Conservation (phyloP, 2,113 vertebrate species). For the Megalops atlanticus region DNA sequence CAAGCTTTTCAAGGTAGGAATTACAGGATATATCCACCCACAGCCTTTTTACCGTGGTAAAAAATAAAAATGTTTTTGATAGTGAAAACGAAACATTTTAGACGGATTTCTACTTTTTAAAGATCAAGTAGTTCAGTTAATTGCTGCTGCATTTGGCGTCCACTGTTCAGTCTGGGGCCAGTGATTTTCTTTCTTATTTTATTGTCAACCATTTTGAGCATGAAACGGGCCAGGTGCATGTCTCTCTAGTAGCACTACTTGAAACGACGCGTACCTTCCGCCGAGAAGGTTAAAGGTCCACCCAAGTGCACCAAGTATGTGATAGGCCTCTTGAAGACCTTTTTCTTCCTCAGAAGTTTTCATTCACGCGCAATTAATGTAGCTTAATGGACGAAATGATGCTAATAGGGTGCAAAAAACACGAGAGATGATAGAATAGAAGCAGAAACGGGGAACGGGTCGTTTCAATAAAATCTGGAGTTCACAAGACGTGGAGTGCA, state of each 20-base stretch:
- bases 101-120: neutral
- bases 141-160: neutral
- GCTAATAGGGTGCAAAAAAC: conserved; percentile 73
- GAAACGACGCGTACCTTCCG: conserved; percentile 67
- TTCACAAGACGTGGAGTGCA: neutral
- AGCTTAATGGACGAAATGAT: conserved; percentile 79
- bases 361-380: conserved; percentile 81
- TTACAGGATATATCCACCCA: neutral
- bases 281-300: conserved; percentile 80
- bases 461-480: neutral
- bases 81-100: neutral
- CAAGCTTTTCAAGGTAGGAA: neutral
- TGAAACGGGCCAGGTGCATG: conserved; percentile 72
- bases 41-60: neutral
- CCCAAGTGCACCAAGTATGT: conserved; percentile 79
- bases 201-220: conserved; percentile 58
- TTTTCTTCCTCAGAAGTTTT: conserved; percentile 76
- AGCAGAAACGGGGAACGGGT: neutral
- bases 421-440: conserved; percentile 33
- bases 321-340: conserved; percentile 77
- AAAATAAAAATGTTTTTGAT: neutral
- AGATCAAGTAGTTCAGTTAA: conserved; percentile 10
- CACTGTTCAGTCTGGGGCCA: neutral
- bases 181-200: neutral
- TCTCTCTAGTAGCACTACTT: conserved; percentile 72